A percentile compares a stretch with the other conserved stretches of the same genome.
Conservation (phyloP, 2,113 vertebrate species). For the Lathamus discolor region DNA sequence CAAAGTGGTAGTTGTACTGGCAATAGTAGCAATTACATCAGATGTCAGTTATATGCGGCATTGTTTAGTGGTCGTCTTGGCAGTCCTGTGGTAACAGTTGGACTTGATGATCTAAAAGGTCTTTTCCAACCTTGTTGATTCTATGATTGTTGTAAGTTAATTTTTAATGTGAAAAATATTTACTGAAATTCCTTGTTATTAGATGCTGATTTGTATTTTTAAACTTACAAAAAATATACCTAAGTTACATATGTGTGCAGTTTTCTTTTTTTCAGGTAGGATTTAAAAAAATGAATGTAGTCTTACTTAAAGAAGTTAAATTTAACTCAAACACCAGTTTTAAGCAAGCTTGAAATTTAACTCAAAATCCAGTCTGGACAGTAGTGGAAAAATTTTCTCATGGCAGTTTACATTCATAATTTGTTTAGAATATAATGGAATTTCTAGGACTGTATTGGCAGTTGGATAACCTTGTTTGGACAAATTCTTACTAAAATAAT, state of each 20-base stretch:
- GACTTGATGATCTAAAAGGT: neutral
- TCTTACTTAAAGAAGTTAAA: neutral
- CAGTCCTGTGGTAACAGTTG: neutral
- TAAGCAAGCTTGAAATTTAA: neutral
- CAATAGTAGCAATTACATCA: neutral
- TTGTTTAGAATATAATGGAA: neutral
- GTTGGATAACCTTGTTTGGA: neutral
- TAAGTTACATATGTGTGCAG: neutral
- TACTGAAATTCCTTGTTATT: neutral
- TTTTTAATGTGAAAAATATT: neutral
- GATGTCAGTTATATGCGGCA: neutral
- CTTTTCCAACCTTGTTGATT: neutral
- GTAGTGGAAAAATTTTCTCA: rapidly evolving
- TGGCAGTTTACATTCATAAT: neutral
- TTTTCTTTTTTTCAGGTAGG: neutral
- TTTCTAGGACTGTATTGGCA: neutral
- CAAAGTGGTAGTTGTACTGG: neutral
- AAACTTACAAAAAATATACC: neutral
- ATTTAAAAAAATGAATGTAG: neutral
- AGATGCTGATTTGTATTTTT: neutral
- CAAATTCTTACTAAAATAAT: neutral
- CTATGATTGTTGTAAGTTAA: neutral
- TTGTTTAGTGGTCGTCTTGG: neutral
- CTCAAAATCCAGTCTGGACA: neutral
- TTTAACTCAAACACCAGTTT: neutral